Base-by-base conservation (phyloP, 2,797 vertebrate genomes). In the Liparis tanakae region DNA sequence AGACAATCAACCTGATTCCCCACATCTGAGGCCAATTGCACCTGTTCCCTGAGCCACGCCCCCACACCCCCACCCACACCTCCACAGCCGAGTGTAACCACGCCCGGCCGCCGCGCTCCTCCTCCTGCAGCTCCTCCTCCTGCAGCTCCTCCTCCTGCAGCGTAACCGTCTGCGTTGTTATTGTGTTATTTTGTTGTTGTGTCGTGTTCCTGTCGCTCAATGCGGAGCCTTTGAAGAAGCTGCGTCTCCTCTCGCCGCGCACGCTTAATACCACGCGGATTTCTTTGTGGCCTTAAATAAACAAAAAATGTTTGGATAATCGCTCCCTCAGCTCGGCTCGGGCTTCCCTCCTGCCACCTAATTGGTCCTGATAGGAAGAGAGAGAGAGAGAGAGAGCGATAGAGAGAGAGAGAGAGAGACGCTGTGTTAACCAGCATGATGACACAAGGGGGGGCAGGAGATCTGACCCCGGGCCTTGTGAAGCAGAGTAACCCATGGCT, bases 261-360 rank as follows among this genome's bases (percentile, higher is more conserved):
- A 61, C 46, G 67, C 74, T 59, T 67, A 17, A 68, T 72, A 72
- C 68, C 73, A 46, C 69, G 70, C 71, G 78, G 58, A 79, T 85
- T 84, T 84, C 85, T 65, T n/a, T n/a, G 71, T 64, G 41, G 72
- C 70, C 74, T 78, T 48, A 63, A 90, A 90, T 86, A 90, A 90
- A 87, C 67, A 58, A 82, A 82, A 87, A 83, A 66, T 66, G 78
- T 90, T 91, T 93, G 50, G 59, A 78, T 88, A 86, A 72, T 87
- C 62, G 74, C 77, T 79, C 67, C 65, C 74, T 59, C 55, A 12
- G 77, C 66, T 79, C 62, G 18, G 70, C 44, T 67, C 54, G 50
- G 71, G 82, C 88, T 91, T 92, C 93, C 89, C 91, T 93, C 89
- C 75, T 53, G 10, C 20, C 37, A 50, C 59, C 74, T 94, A 91